Base-by-base conservation (phyloP, 1,140 invertebrate species). In the Macrocentrus cingulum region DNA sequence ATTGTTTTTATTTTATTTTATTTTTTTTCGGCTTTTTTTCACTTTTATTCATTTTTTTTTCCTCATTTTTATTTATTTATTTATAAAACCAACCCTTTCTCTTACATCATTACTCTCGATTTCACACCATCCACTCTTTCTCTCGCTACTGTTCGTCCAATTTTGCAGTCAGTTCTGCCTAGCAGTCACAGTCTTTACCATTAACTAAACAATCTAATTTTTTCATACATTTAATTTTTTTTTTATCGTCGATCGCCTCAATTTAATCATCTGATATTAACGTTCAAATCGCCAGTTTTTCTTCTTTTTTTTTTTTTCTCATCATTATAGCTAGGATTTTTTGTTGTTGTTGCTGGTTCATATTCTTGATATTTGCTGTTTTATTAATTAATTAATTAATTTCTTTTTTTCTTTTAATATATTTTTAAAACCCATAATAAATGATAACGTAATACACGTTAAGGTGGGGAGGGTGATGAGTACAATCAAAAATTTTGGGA, bases 41-140 rank as follows among this genome's bases (percentile, higher is more conserved):
- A 25, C 29, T 25, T 25, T 15, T 32, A 25, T 41, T 19, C 32
- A 36, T 15, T 53, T 32, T 20, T 16, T 54, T 60, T 60, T 64
- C 61, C 50, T 62, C 56, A 60, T 51, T 59, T 63, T 52, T 63
- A 67, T 70, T 61, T 61, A 50, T 69, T 69, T 70, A 66, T 59
- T 74, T 74, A 77, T 71, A 70, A 72, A 72, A 69, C 56, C 66
- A 66, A 68, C 69, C 59, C 39, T 53, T 45, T 48, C 20, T 60
- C 54, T 62, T 55, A 37, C 69, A 71, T 51, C 68, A 63, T 67
- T 60, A 60, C 58, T 59, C 64, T 42, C 34, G 36, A 22, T 25
- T 53, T 55, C 22, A 22, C 54, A 60, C 71, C 55, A 61, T 64
- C 44, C 65, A 56, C 41, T 37, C 44, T 48, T 37, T 62, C 50